phyloP scores from a whole-genome alignment of 1,140 invertebrate species.

The Papilio machaon region DNA sequence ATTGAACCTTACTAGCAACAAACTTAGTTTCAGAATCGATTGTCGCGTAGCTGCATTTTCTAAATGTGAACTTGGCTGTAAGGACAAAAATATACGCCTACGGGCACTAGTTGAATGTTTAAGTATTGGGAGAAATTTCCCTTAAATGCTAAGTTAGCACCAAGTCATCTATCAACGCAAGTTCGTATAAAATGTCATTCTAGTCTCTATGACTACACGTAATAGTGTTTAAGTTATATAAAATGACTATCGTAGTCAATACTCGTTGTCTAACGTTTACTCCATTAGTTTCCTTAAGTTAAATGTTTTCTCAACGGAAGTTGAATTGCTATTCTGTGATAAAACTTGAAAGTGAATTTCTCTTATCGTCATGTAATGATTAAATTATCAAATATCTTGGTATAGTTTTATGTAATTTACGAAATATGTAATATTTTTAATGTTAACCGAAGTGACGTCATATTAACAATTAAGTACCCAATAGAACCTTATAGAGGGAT shows the following conservation, averaged over 20 bases:
- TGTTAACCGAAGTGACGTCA: too few relatives aligned
- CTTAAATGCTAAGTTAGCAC: slow-evolving; percentile 20
- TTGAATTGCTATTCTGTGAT: slow-evolving; percentile 23
- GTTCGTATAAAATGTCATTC: background rate
- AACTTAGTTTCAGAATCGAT: slow-evolving; percentile 39
- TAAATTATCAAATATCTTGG: too few relatives aligned
- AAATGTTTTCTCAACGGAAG: slow-evolving; percentile 19
- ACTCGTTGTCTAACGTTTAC: slow-evolving; percentile 11
- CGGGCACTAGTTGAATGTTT: slow-evolving; percentile 49
- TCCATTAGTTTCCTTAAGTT: slow-evolving; percentile 15
- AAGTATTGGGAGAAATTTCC: slow-evolving; percentile 41
- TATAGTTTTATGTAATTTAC: too few relatives aligned
- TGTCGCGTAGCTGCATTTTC: slow-evolving; percentile 38
- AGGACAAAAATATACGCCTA: slow-evolving; percentile 49
- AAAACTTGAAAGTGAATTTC: slow-evolving; percentile 2
- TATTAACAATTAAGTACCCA: too few relatives aligned
- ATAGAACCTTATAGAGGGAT: too few relatives aligned
- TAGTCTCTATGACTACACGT: slow-evolving; percentile 3
- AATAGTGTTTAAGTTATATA: slow-evolving; percentile 2
- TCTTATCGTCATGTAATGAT: slow-evolving; percentile 5
- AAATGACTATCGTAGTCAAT: background rate
- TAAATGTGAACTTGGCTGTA: slow-evolving; percentile 45
- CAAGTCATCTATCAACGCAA: background rate
- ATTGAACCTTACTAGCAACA: slow-evolving; percentile 38
- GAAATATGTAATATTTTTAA: too few relatives aligned